These are phyloP conservation scores for Hesperia comma DNA, from an alignment of 2,888 invertebrate genomes.

Conservation along the genomic window DNA sequence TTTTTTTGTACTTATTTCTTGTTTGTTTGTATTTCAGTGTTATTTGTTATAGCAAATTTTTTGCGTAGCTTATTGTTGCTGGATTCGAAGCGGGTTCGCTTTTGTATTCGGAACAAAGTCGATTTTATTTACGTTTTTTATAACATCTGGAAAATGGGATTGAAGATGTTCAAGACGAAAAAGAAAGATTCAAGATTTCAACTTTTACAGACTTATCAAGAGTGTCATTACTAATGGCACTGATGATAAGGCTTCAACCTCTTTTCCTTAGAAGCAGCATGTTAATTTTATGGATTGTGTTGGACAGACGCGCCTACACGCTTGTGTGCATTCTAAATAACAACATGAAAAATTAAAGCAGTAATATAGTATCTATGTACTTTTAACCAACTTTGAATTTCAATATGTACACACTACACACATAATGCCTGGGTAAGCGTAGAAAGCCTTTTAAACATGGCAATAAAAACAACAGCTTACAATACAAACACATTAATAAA, in stretches of 20 bases:
- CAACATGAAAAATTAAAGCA: too few species aligned
- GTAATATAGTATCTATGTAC: too few species aligned
- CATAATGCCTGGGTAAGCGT: neutral
- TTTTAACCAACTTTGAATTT: too few species aligned
- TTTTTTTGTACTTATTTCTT: neutral
- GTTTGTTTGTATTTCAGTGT: neutral
- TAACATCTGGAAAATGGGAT: neutral
- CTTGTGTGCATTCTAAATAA: too few species aligned
- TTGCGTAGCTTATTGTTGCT: neutral
- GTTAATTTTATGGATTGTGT: too few species aligned
- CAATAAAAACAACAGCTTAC: neutral
- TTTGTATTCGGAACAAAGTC: neutral
- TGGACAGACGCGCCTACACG: too few species aligned
- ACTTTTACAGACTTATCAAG: neutral
- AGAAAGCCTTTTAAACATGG: neutral
- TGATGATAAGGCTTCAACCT: neutral
- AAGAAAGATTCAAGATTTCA: too few species aligned
- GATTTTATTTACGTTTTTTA: neutral
- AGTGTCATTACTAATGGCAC: too few species aligned
- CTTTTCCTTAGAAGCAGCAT: neutral
- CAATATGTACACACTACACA: too few species aligned
- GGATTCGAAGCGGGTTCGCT: neutral
- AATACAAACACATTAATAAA: constrained; percentile 1
- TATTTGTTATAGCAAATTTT: neutral
- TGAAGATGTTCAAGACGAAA: constrained; percentile 5